These are phyloP conservation scores for Dryas iulia DNA, from an alignment of 1,140 invertebrate genomes.

Conservation along the genomic window DNA sequence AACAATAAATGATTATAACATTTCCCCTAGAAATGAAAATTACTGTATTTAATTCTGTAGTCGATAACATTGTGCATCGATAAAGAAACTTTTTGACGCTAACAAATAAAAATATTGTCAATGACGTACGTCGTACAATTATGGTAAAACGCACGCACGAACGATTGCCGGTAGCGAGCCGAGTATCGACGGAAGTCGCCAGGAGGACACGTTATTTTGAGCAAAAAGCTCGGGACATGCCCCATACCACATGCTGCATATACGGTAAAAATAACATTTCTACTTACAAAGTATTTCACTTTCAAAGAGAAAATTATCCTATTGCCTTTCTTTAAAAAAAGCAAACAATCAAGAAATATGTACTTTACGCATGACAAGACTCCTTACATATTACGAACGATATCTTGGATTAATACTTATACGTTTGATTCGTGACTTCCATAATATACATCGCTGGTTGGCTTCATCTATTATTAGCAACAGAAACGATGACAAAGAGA, in stretches of 20 bases:
- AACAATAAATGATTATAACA: too few species aligned
- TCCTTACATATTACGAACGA: neutral
- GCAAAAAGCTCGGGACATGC: slow-evolving; percentile 50
- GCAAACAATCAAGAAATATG: neutral
- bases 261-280: neutral
- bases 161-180: slow-evolving; percentile 16
- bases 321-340: neutral
- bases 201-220: slow-evolving; percentile 69
- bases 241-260: slow-evolving; percentile 1
- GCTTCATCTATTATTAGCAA: slow-evolving; percentile 29
- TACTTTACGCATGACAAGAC: neutral
- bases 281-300: neutral
- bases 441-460: neutral
- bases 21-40: too few species aligned
- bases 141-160: slow-evolving; percentile 23
- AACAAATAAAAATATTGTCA: neutral
- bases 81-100: neutral
- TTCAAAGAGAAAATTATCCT: neutral
- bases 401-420: neutral
- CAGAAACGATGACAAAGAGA: slow-evolving; percentile 39
- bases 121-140: slow-evolving; percentile 29
- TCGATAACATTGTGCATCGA: neutral
- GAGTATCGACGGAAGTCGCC: slow-evolving; percentile 70
- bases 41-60: too few species aligned
- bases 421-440: neutral